Conservation (phyloP, 2,113 vertebrate genomes). For the Ceuthmochares aereus region DNA sequence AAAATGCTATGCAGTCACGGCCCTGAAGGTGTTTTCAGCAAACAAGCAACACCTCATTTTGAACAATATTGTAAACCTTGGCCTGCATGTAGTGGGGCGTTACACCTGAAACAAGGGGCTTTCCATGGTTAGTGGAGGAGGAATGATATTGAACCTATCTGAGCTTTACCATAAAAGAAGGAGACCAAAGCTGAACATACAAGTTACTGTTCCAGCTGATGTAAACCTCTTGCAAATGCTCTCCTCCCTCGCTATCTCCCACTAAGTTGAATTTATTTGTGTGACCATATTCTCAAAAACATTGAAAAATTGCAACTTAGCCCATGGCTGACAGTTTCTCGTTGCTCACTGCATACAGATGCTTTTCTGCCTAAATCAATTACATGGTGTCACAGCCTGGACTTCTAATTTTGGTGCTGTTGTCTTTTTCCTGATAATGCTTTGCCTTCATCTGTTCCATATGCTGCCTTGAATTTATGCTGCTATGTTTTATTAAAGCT, state of each 20-base stretch:
- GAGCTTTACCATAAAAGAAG: background rate
- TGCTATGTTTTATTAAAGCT: conserved; percentile 66
- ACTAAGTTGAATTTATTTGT: background rate
- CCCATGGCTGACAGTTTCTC: background rate
- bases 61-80: background rate
- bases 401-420: conserved; percentile 30
- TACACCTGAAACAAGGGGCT: background rate
- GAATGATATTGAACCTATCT: background rate
- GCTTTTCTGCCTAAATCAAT: background rate
- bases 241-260: background rate
- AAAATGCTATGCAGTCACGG: background rate
- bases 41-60: background rate
- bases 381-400: background rate
- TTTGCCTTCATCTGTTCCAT: conserved; percentile 42
- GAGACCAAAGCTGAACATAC: background rate
- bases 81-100: background rate
- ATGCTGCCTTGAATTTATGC: conserved; percentile 62
- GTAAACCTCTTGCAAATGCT: background rate
- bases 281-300: background rate
- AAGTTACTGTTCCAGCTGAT: background rate
- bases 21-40: background rate
- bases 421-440: background rate
- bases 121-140: background rate
- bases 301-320: background rate
- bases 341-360: fast-evolving